These are phyloP conservation scores for Anodontia alba DNA, from an alignment of 2,888 invertebrate genomes.

Conservation along the genomic window DNA sequence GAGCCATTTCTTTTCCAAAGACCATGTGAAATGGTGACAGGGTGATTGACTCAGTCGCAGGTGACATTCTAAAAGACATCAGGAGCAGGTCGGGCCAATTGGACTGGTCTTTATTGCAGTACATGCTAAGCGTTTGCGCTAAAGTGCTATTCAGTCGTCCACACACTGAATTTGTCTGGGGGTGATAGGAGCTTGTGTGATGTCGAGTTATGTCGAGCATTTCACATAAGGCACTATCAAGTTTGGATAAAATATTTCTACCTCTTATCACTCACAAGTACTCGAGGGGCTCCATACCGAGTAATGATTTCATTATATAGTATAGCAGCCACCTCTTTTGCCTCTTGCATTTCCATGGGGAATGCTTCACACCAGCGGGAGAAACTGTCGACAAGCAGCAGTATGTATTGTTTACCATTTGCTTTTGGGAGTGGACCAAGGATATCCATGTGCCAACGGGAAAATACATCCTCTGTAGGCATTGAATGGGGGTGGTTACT, in stretches of 20 bases:
- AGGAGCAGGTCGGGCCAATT: not conserved
- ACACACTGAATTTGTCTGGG: not conserved
- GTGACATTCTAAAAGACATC: slow-evolving; percentile 47
- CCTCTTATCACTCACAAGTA: slow-evolving; percentile 57
- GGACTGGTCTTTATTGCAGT: not conserved
- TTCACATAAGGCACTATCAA: not conserved
- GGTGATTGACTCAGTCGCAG: slow-evolving; percentile 22
- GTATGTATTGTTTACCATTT: slow-evolving; percentile 16
- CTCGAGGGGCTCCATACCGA: slow-evolving; percentile 56
- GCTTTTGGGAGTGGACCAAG: slow-evolving; percentile 18
- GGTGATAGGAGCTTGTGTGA: not conserved
- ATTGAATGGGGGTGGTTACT: slow-evolving; percentile 26
- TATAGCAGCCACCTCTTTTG: slow-evolving; percentile 49
- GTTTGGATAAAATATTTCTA: not conserved
- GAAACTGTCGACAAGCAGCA: slow-evolving; percentile 48
- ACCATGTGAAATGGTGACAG: slow-evolving; percentile 35
- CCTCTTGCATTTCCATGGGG: slow-evolving; percentile 53
- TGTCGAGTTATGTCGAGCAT: not conserved
- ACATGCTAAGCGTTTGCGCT: not conserved
- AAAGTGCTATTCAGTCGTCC: not conserved
- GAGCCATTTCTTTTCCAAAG: slow-evolving; percentile 37
- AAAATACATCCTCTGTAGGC: slow-evolving; percentile 17
- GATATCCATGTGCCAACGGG: slow-evolving; percentile 28
- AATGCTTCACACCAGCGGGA: slow-evolving; percentile 30
- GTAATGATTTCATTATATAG: slow-evolving; percentile 56